These are phyloP conservation scores for Steinernema scapterisci DNA, from an alignment of 2,888 invertebrate genomes.

Conservation along the genomic window DNA sequence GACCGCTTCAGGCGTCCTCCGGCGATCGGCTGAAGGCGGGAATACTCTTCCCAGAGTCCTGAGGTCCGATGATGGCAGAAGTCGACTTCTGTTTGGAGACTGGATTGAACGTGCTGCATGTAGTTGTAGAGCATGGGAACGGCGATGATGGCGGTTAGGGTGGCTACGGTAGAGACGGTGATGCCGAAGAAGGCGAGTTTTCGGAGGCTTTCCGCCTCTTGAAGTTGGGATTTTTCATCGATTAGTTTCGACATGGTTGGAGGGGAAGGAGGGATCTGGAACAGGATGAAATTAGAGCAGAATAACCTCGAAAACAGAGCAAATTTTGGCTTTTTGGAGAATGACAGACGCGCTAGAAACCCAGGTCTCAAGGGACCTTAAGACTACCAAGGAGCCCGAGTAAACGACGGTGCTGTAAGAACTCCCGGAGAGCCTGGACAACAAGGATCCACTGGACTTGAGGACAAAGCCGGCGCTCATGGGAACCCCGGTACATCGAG, in stretches of 20 bases:
- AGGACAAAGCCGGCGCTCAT: neutral
- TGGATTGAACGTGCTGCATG: conserved; percentile 54
- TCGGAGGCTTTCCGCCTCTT: conserved; percentile 51
- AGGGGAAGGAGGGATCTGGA: too few species aligned
- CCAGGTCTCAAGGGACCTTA: neutral
- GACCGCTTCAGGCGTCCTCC: conserved; percentile 55
- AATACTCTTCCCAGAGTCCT: conserved; percentile 59
- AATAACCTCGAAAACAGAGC: too few species aligned
- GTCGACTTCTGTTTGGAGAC: conserved; percentile 61
- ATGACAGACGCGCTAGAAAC: neutral
- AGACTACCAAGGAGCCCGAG: neutral
- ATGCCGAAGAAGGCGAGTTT: conserved; percentile 55
- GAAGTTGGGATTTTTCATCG: conserved; percentile 39
- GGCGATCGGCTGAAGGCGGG: conserved; percentile 40
- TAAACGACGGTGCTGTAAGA: neutral
- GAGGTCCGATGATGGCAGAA: conserved; percentile 62
- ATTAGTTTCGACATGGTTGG: neutral
- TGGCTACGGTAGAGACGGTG: conserved; percentile 58
- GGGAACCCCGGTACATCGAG: neutral
- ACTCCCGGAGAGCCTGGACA: neutral
- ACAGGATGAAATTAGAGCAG: too few species aligned
- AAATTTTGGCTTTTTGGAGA: too few species aligned
- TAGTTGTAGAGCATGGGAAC: conserved; percentile 60
- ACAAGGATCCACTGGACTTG: neutral
- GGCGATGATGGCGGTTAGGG: conserved; percentile 61